phyloP scores from a whole-genome alignment of 2,797 vertebrate genomes.

The Tenualosa ilisha region DNA sequence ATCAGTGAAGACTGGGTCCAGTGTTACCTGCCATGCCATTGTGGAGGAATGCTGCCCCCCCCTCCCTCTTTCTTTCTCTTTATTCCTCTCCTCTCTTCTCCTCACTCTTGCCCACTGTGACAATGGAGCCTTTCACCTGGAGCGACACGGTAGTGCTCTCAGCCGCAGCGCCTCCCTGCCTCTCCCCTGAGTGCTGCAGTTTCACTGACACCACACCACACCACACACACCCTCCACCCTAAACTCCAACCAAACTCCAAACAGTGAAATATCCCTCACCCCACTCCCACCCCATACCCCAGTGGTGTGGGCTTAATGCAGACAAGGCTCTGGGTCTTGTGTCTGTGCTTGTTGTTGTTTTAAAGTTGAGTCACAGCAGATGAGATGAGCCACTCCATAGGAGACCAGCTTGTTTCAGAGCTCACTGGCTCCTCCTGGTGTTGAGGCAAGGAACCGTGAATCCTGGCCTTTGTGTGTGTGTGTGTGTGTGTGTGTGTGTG shows the following conservation, averaged over 20 bases:
- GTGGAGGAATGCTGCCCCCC: neutral
- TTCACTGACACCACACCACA: neutral
- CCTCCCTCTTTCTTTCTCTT: neutral
- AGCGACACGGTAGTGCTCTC: neutral
- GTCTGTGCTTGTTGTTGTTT: neutral
- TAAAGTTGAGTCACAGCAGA: neutral
- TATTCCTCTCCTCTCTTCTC: neutral
- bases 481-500: neutral
- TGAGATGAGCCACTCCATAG: neutral
- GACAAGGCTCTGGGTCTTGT: neutral
- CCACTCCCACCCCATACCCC: too few species aligned
- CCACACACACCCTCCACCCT: too few species aligned
- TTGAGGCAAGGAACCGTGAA: neutral
- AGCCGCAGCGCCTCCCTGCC: neutral
- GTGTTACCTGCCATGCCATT: neutral
- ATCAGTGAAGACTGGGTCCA: neutral
- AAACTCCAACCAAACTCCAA: too few species aligned
- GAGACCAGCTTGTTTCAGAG: neutral
- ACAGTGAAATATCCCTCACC: too few species aligned
- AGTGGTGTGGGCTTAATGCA: too few species aligned
- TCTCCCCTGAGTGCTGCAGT: neutral
- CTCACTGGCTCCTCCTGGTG: conserved; percentile 16
- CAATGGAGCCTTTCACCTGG: conserved; percentile 10
- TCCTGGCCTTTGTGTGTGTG: neutral
- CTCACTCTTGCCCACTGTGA: neutral